Percentiles rank a stretch among this genome's conserved stretches.
Evolutionary conservation across 2,113 vertebrate species (phyloP).

Genomic region (Plecturocebus donacophilus): DNA sequence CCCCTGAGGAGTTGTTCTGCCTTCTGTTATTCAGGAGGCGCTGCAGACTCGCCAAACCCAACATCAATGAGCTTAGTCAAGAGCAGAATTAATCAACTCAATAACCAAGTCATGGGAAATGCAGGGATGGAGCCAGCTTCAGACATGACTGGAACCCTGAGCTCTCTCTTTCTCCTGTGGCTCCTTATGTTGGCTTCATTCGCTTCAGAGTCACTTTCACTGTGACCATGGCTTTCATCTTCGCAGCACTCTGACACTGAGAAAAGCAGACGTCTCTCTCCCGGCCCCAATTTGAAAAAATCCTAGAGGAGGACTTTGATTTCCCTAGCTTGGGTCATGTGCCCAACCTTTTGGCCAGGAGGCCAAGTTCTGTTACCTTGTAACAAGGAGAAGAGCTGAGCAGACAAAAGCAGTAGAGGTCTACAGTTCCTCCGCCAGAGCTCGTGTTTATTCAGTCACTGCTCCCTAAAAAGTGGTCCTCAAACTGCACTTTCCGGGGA

Average conservation of each 20-base stretch:
- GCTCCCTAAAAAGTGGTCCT: background rate
- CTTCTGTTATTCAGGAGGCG: background rate
- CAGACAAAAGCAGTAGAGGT: background rate
- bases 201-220: background rate
- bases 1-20: background rate
- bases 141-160: background rate
- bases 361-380: background rate
- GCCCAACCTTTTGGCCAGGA: background rate
- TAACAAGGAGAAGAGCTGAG: background rate
- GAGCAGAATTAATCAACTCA: background rate
- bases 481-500: background rate
- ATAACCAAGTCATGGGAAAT: background rate
- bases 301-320: background rate
- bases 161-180: background rate
- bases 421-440: background rate
- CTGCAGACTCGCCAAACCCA: background rate
- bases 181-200: background rate
- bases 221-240: background rate
- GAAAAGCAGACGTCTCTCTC: background rate
- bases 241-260: background rate
- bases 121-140: background rate
- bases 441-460: background rate
- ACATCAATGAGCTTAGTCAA: background rate
- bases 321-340: background rate
- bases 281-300: background rate